phyloP scores from a whole-genome alignment of 2,888 invertebrate genomes.

The Elgonia sp. region DNA sequence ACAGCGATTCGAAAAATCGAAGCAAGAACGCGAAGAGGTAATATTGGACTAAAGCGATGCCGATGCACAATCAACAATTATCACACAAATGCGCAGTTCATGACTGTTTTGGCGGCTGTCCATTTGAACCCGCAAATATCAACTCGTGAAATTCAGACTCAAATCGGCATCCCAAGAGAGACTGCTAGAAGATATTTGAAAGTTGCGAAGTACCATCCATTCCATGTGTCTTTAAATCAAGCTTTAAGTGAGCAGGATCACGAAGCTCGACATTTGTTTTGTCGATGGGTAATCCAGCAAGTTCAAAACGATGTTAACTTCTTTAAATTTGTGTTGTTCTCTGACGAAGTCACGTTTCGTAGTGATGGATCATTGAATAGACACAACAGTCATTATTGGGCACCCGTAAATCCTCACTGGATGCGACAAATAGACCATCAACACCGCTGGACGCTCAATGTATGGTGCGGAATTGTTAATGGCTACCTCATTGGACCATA shows the following conservation, averaged over 20 bases:
- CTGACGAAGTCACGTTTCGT: constrained; percentile 41
- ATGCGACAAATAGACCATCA: constrained; percentile 76
- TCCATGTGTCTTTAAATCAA: constrained; percentile 41
- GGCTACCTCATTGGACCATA: constrained; percentile 70
- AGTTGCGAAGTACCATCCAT: constrained; percentile 37
- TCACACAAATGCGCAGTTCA: not conserved
- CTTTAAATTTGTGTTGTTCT: constrained; percentile 42
- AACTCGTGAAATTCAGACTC: constrained; percentile 8
- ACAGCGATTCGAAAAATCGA: constrained; percentile 17
- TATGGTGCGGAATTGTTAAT: constrained; percentile 71
- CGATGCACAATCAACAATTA: not conserved
- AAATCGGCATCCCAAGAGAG: constrained; percentile 39
- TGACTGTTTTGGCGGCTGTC: not conserved
- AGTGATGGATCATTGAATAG: constrained; percentile 42
- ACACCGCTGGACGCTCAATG: constrained; percentile 74
- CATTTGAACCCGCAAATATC: constrained; percentile 14
- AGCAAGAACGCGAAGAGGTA: constrained; percentile 15
- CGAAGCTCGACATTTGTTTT: constrained; percentile 7
- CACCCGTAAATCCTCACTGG: constrained; percentile 79
- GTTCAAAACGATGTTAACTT: constrained; percentile 20
- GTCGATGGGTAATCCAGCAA: constrained; percentile 34
- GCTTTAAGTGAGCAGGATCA: constrained; percentile 40
- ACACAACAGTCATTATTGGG: constrained; percentile 77
- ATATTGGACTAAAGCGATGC: constrained; percentile 4
- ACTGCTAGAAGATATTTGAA: constrained; percentile 25